These are phyloP conservation scores for Parambassis ranga DNA, from an alignment of 2,797 vertebrate genomes.

Conservation along the genomic window DNA sequence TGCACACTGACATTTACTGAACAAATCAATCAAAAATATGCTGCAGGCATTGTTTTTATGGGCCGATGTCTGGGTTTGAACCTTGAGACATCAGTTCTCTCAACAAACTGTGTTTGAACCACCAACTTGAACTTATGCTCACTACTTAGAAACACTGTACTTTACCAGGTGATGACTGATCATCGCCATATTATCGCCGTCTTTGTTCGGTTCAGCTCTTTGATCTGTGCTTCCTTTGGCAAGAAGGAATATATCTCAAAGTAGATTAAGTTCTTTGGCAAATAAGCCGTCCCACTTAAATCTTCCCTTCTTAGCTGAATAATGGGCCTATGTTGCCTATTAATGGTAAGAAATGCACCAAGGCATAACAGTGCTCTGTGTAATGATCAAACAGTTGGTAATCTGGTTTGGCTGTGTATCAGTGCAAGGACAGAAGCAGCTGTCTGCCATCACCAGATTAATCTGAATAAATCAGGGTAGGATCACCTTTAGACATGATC, in stretches of 20 bases:
- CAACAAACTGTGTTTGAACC: too few species aligned
- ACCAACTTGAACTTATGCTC: not conserved
- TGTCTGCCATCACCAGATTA: not conserved
- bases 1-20: not conserved
- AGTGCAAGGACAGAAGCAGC: constrained; percentile 7
- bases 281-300: constrained; percentile 27
- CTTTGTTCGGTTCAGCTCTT: constrained; percentile 4
- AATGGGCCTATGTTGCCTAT: constrained; percentile 6
- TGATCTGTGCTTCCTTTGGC: constrained; percentile 20
- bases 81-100: not conserved
- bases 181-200: not conserved
- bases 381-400: constrained; percentile 21
- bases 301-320: constrained; percentile 12
- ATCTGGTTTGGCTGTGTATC: constrained; percentile 2
- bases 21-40: not conserved
- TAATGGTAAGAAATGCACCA: constrained; percentile 24
- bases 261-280: constrained; percentile 7
- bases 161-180: not conserved
- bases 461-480: not conserved
- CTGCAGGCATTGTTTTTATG: not conserved
- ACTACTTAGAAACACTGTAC: not conserved
- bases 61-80: not conserved
- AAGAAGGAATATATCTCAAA: constrained; percentile 9
- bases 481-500: not conserved
- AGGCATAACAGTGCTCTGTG: not conserved